phyloP scores from a whole-genome alignment of 2,888 invertebrate genomes.

The Phlogophora meticulosa region DNA sequence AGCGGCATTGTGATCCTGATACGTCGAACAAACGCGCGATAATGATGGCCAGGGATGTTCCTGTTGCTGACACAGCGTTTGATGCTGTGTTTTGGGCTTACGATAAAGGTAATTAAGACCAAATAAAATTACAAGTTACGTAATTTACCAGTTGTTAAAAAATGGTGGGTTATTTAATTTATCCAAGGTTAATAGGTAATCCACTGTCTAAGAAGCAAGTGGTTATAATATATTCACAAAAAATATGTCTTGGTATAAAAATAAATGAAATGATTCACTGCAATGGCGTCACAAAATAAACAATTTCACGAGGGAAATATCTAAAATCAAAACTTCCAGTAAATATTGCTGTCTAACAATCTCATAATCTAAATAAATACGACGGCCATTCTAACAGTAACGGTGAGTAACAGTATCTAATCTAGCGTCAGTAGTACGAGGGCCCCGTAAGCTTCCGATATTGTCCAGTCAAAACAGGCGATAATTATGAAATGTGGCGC shows the following conservation, averaged over 20 bases:
- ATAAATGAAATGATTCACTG: neutral
- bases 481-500: conserved; percentile 89
- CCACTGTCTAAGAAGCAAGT: no score
- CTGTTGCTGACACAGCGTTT: conserved; percentile 55
- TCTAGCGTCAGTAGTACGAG: conserved; percentile 69
- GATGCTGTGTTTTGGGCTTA: conserved; percentile 20
- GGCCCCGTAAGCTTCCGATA: conserved; percentile 81
- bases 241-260: no score
- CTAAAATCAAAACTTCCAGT: neutral
- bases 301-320: neutral
- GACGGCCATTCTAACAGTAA: conserved; percentile 46
- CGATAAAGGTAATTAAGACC: neutral
- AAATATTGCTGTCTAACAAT: neutral
- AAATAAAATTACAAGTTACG: neutral
- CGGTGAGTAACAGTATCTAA: conserved; percentile 70
- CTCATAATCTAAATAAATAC: conserved; percentile 35
- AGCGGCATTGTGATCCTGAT: conserved; percentile 87
- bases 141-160: no score
- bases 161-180: no score
- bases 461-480: conserved; percentile 88
- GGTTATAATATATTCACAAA: no score
- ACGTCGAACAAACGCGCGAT: conserved; percentile 87
- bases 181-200: no score
- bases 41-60: conserved; percentile 76
- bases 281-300: no score